Evolutionary conservation across 2,888 invertebrate genomes (phyloP).

Genomic region (Drosophila infuscata): DNA sequence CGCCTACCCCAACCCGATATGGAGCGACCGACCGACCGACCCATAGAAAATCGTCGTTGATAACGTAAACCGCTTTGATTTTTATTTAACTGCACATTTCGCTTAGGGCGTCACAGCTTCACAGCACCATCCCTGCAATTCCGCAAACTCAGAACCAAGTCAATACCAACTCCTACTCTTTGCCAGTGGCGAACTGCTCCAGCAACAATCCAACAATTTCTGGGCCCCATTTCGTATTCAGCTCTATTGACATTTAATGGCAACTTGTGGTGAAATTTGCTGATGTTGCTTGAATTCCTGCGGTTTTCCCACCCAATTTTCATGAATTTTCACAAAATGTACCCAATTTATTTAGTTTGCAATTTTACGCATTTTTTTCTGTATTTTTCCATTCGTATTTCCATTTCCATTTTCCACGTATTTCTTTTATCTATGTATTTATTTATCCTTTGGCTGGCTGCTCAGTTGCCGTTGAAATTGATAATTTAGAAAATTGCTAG

Average conservation of each 20-base stretch:
- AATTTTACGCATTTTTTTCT: conserved; percentile 34
- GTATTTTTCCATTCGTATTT: conserved; percentile 44
- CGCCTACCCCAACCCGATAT: conserved; percentile 4
- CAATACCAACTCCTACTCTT: background rate
- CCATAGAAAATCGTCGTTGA: conserved; percentile 62
- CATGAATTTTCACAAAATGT: conserved; percentile 40
- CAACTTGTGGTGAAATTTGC: conserved; percentile 68
- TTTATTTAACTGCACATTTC: conserved; percentile 80
- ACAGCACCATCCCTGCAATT: conserved; percentile 24
- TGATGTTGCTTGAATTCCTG: conserved; percentile 51
- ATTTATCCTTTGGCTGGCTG: conserved; percentile 57
- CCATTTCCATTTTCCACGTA: conserved; percentile 53
- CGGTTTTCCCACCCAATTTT: conserved; percentile 51
- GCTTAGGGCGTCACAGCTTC: conserved; percentile 55
- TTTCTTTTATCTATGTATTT: conserved; percentile 64
- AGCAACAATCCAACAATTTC: conserved; percentile 46
- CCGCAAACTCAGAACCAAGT: background rate
- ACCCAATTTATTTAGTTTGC: conserved; percentile 70
- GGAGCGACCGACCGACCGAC: background rate
- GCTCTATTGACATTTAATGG: conserved; percentile 73
- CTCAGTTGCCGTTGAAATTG: conserved; percentile 73
- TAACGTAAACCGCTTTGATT: conserved; percentile 80
- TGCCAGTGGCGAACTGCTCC: conserved; percentile 2
- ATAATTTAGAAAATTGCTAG: conserved; percentile 76
- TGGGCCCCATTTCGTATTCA: conserved; percentile 53